A percentile compares a stretch with the other conserved stretches of the same genome.
Conservation (phyloP, 1,140 invertebrate genomes). For the Glomeris maerens region DNA sequence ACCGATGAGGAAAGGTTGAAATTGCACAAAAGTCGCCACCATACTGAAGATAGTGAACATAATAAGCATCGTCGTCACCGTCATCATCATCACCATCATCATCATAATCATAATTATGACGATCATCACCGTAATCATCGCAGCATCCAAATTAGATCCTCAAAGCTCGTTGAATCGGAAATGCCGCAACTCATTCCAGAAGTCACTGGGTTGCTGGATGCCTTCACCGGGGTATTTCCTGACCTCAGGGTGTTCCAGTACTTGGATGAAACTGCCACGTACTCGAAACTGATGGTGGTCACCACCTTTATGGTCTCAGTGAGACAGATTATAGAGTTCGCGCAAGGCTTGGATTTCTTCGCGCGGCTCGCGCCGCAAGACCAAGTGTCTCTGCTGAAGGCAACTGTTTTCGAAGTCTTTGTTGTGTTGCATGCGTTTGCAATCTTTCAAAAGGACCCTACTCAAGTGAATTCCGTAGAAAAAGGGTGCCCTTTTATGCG, state of each 20-base stretch:
- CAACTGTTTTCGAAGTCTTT: slow-evolving; percentile 2
- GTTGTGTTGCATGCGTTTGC: neutral
- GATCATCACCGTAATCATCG: too few species aligned
- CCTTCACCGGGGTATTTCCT: neutral
- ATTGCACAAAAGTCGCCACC: slow-evolving; percentile 17
- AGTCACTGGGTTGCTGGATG: neutral
- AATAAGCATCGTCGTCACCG: too few species aligned
- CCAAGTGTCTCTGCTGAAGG: neutral
- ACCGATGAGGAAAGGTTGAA: slow-evolving; percentile 21
- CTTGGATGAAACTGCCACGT: neutral
- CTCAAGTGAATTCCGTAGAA: neutral
- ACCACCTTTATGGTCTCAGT: neutral
- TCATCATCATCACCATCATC: too few species aligned
- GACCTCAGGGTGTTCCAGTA: neutral
- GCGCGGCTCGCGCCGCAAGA: neutral
- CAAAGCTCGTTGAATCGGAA: neutral
- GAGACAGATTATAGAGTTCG: neutral
- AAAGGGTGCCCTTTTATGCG: neutral
- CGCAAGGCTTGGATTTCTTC: neutral
- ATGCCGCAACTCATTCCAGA: too few species aligned
- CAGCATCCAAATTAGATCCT: neutral
- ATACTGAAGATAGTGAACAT: neutral
- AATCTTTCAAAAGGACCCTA: neutral
- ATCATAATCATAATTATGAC: too few species aligned
- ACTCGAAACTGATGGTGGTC: neutral